Conservation (phyloP, 2,113 vertebrate genomes). For the Engraulis encrasicolus region DNA sequence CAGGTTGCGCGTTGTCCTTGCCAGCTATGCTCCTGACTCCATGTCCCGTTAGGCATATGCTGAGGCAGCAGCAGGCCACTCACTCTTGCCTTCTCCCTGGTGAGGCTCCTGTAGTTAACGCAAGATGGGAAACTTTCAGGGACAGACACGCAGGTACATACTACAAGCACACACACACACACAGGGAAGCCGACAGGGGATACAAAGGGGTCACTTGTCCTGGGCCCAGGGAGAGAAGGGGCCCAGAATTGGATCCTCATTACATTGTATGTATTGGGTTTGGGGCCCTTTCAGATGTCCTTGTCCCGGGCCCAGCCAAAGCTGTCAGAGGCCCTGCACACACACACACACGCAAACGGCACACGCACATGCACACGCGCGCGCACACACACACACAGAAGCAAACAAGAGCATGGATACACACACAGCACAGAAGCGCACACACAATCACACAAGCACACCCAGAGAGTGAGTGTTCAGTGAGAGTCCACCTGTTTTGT, state of each 20-base stretch:
- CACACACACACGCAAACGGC: neutral
- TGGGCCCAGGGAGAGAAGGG: too few relatives aligned
- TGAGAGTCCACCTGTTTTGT: neutral
- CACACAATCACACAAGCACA: neutral
- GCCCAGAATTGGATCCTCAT: too few relatives aligned
- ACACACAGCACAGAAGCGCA: neutral
- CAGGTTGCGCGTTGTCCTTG: too few relatives aligned
- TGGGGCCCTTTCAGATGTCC: too few relatives aligned
- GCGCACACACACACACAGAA: neutral
- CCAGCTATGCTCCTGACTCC: slow-evolving; percentile 21
- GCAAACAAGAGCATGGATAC: neutral
- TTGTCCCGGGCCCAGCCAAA: too few relatives aligned
- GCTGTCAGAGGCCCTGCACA: too few relatives aligned
- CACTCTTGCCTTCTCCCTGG: slow-evolving; percentile 27
- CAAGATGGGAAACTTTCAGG: neutral
- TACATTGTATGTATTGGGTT: too few relatives aligned
- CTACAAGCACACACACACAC: neutral
- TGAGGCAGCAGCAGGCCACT: slow-evolving; percentile 45
- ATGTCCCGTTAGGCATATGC: slow-evolving; percentile 50
- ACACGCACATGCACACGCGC: neutral
- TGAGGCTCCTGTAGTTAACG: neutral
- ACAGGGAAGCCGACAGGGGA: neutral
- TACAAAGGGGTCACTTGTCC: too few relatives aligned
- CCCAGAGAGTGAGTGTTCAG: neutral
- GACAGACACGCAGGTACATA: slow-evolving; percentile 6